Percentiles rank a stretch among this genome's conserved stretches.
Evolutionary conservation across 2,888 invertebrate species (phyloP).

Genomic region (Trilocha varians): DNA sequence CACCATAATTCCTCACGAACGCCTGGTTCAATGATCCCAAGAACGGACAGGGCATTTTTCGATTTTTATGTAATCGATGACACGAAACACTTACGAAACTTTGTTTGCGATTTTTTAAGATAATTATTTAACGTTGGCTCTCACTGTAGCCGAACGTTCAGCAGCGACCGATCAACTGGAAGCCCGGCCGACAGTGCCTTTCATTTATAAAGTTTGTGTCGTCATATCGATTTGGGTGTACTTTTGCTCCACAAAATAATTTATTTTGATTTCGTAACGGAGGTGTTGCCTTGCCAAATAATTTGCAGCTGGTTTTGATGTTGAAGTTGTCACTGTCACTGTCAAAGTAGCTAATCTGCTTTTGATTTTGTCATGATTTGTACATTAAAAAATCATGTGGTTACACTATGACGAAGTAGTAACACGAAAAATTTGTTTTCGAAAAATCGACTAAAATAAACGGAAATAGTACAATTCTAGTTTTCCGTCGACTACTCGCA

Average conservation of each 20-base stretch:
- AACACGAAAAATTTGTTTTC: too few species aligned
- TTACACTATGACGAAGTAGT: too few species aligned
- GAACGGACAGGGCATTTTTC: constrained; percentile 89
- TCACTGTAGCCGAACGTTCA: constrained; percentile 70
- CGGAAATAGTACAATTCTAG: too few species aligned
- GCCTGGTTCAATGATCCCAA: constrained; percentile 83
- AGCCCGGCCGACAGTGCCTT: constrained; percentile 41
- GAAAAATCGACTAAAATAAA: too few species aligned
- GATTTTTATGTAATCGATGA: constrained; percentile 60
- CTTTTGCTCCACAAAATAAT: constrained; percentile 35
- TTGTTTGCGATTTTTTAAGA: constrained; percentile 36
- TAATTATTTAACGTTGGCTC: constrained; percentile 54
- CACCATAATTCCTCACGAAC: constrained; percentile 88
- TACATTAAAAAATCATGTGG: too few species aligned
- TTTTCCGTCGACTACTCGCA: too few species aligned
- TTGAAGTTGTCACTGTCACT: too few species aligned
- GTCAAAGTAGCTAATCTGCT: too few species aligned
- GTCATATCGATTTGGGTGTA: constrained; percentile 59
- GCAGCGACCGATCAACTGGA: constrained; percentile 50
- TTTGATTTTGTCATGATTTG: too few species aligned
- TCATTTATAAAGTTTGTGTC: constrained; percentile 69
- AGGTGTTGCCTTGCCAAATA: constrained; percentile 31
- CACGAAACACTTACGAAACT: constrained; percentile 43
- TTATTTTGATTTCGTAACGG: constrained; percentile 39
- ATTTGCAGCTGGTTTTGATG: not conserved